Base-by-base conservation (phyloP, 1,140 invertebrate genomes). In the Melitaea cinxia region DNA sequence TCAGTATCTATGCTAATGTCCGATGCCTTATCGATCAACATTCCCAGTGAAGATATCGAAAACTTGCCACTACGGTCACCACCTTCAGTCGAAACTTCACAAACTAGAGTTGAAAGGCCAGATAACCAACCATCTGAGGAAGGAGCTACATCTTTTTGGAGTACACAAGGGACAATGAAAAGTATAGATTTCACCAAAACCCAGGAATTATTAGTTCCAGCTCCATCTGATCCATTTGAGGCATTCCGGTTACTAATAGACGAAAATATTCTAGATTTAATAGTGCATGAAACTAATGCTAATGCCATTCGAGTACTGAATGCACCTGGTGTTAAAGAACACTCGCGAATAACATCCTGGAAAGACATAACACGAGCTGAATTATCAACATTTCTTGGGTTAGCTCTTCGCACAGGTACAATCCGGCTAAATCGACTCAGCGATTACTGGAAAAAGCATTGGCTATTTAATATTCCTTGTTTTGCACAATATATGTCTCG, bases 371-470 rank as follows among this genome's bases (percentile, higher is more conserved):
- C 33, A 12, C 2, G 4, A 35, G 33, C 4, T 4, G 10, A 35
- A 4, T 1, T 35, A 2, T 12, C 12, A 6, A 35, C 33, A 6
- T 35, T 35, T 12, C 4, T 35, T 6, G 33, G 33, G 12, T 12
- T 35, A 35, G 4, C 12, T 2, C 12, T 35, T 4, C 33, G 12
- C 33, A 35, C 33, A 35, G 82, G 80, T 47, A 79, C 72, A 56
- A 77, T 82, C 62, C 50, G 65, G 24, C 42, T 83, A 24, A 77
- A 73, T 47, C 57, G 73, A 49, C 21, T 80, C 26, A 62, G 59
- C 33, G 80, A 82, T 75, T 83, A 85, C 55, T 86, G 78, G 78
- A 84, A 80, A 66, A 61, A 19, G 12, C 65, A 82, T 53, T 65
- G 53, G 57, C 63, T 83, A 33, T 80, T 78, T 69, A 76, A 74